phyloP scores from a whole-genome alignment of 2,113 vertebrate species.

The Salvelinus sp. region DNA sequence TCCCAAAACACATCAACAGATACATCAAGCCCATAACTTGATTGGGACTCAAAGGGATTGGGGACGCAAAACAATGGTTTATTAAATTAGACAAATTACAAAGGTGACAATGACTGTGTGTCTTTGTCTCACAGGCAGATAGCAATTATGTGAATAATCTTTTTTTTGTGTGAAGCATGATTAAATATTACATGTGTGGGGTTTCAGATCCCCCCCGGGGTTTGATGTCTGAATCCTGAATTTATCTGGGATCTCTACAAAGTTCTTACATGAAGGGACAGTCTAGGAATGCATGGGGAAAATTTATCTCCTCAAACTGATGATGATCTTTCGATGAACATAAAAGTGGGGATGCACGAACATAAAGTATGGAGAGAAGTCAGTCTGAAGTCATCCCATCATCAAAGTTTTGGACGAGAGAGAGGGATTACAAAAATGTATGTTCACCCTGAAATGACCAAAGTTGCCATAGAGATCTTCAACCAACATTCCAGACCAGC shows the following conservation, averaged over 20 bases:
- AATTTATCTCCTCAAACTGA: slow-evolving; percentile 3
- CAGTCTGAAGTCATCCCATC: not conserved
- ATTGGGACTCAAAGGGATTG: not conserved
- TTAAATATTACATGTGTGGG: not conserved
- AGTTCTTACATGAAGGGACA: slow-evolving; percentile 8
- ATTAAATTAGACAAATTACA: slow-evolving; percentile 24
- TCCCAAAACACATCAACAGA: not conserved
- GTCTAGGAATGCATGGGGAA: not conserved
- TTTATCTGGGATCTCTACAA: slow-evolving; percentile 11
- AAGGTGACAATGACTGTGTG: slow-evolving; percentile 31
- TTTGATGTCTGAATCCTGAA: slow-evolving; percentile 37
- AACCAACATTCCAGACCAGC: too few species aligned
- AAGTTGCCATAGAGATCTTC: too few species aligned
- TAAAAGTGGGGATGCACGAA: slow-evolving; percentile 2
- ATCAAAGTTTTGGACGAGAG: not conserved
- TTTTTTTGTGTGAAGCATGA: not conserved
- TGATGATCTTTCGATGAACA: slow-evolving; percentile 31
- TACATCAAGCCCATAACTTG: too few species aligned
- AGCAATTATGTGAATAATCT: not conserved
- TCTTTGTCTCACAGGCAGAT: slow-evolving; percentile 3
- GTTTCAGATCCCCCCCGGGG: not conserved
- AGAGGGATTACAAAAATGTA: too few species aligned
- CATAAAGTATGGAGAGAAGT: not conserved
- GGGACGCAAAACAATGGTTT: not conserved
- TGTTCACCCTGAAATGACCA: too few species aligned